phyloP scores from a whole-genome alignment of 2,888 invertebrate genomes.

The Andricus quercusramuli region DNA sequence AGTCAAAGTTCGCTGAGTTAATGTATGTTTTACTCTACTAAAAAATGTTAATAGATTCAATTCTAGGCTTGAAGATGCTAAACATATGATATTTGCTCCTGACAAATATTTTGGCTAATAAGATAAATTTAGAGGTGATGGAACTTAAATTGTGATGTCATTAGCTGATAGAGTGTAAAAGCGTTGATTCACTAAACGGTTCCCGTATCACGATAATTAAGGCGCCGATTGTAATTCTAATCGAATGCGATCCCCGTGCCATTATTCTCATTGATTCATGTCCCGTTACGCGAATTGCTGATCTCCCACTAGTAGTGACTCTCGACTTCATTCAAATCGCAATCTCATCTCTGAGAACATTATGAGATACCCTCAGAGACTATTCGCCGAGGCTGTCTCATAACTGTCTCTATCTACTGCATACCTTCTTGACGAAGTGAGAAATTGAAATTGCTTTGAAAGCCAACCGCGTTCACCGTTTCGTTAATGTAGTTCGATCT shows the following conservation, averaged over 20 bases:
- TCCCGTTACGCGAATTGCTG: constrained; percentile 32
- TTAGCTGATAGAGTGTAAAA: constrained; percentile 13
- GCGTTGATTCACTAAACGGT: constrained; percentile 41
- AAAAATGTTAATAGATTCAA: no score
- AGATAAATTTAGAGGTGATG: neutral
- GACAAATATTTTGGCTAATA: neutral
- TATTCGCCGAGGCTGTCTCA: constrained; percentile 22
- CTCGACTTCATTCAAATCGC: constrained; percentile 34
- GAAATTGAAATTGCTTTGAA: constrained; percentile 33
- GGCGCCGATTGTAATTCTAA: constrained; percentile 55
- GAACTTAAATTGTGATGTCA: neutral
- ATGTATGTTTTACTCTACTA: no score
- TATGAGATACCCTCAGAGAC: constrained; percentile 30
- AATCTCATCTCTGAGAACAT: constrained; percentile 38
- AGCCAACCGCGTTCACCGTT: constrained; percentile 17
- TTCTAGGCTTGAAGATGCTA: no score
- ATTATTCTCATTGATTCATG: constrained; percentile 29
- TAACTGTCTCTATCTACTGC: constrained; percentile 22
- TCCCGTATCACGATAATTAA: constrained; percentile 52
- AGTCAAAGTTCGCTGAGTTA: no score
- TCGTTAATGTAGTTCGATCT: constrained; percentile 28
- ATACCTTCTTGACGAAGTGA: constrained; percentile 30
- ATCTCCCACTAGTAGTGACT: constrained; percentile 33
- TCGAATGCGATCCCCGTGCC: constrained; percentile 49
- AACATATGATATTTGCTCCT: no score